A percentile compares a stretch with the other conserved stretches of the same genome.
phyloP scores from a whole-genome alignment of 2,797 vertebrate genomes.

The Epinephelus malabaricus region DNA sequence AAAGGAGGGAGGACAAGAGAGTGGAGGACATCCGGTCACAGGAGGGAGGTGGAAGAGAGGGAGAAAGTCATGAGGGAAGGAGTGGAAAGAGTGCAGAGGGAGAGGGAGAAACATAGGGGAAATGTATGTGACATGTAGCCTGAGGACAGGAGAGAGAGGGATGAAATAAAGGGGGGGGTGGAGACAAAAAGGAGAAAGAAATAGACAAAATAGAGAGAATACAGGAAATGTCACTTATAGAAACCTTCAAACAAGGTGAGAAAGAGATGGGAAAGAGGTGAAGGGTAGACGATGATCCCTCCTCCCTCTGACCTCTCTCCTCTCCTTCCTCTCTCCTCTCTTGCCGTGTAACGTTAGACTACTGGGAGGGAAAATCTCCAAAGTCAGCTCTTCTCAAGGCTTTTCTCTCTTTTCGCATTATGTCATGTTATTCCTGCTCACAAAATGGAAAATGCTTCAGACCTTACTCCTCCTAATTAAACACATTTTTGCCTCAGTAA shows the following conservation, averaged over 20 bases:
- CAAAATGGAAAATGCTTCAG: slow-evolving; percentile 66
- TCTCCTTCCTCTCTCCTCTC: slow-evolving; percentile 34
- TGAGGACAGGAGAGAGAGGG: slow-evolving; percentile 58
- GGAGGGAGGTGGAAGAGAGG: slow-evolving; percentile 44
- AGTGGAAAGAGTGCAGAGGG: slow-evolving; percentile 7
- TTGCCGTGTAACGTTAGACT: slow-evolving; percentile 69
- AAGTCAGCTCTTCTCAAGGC: slow-evolving; percentile 72
- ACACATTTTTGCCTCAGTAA: slow-evolving; percentile 60
- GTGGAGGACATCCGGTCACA: slow-evolving; percentile 64
- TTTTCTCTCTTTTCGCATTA: slow-evolving; percentile 58
- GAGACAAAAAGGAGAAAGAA: slow-evolving; percentile 43
- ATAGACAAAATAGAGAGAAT: slow-evolving; percentile 39
- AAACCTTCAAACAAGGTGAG: slow-evolving; percentile 63
- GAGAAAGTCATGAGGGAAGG: slow-evolving; percentile 65
- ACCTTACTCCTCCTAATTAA: slow-evolving; percentile 72
- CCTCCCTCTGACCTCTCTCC: slow-evolving; percentile 44
- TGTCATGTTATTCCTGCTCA: slow-evolving; percentile 67
- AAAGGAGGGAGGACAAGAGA: slow-evolving; percentile 40
- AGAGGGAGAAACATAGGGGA: slow-evolving; percentile 62
- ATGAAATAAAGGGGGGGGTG: slow-evolving; percentile 45
- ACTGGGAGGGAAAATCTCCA: slow-evolving; percentile 70
- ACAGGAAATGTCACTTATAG: slow-evolving; percentile 13
- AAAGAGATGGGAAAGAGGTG: slow-evolving; percentile 57
- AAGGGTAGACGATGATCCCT: slow-evolving; percentile 59
- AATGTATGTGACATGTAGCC: slow-evolving; percentile 76